Evolutionary conservation across 1,140 invertebrate species (phyloP).

Genomic region (Drosophila cardini): DNA sequence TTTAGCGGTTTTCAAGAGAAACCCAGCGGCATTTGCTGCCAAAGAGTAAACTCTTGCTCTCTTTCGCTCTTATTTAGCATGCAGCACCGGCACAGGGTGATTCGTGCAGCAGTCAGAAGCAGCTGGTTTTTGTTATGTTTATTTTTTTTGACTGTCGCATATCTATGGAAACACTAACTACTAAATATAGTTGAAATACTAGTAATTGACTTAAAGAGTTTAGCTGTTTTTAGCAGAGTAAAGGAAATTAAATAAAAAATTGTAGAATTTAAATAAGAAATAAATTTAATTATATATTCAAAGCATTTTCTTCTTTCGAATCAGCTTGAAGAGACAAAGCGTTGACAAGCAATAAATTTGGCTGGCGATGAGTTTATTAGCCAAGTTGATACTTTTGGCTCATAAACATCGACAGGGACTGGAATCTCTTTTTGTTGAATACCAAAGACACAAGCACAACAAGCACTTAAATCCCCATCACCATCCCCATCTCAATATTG

Average conservation of each 20-base stretch:
- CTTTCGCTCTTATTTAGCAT: constrained; percentile 1
- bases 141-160: not conserved
- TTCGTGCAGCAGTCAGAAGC: constrained; percentile 9
- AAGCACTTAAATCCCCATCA: constrained; percentile 54
- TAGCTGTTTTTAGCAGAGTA: not conserved
- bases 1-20: constrained; percentile 52
- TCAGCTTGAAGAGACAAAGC: constrained; percentile 28
- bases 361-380: constrained; percentile 74
- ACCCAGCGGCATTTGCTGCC: not conserved
- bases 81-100: constrained; percentile 56
- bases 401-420: constrained; percentile 52
- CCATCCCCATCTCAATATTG: constrained; percentile 45
- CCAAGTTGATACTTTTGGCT: constrained; percentile 32
- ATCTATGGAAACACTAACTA: constrained; percentile 6
- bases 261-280: not conserved
- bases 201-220: not conserved
- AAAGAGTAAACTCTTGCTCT: constrained; percentile 51
- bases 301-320: not conserved
- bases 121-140: constrained; percentile 20
- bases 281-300: not conserved
- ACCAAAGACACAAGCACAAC: constrained; percentile 26
- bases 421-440: constrained; percentile 21
- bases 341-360: constrained; percentile 58
- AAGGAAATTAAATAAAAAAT: not conserved
- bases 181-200: not conserved